These are phyloP conservation scores for Darevskia nairensis DNA, from an alignment of 2,797 vertebrate species.

Conservation along the genomic window DNA sequence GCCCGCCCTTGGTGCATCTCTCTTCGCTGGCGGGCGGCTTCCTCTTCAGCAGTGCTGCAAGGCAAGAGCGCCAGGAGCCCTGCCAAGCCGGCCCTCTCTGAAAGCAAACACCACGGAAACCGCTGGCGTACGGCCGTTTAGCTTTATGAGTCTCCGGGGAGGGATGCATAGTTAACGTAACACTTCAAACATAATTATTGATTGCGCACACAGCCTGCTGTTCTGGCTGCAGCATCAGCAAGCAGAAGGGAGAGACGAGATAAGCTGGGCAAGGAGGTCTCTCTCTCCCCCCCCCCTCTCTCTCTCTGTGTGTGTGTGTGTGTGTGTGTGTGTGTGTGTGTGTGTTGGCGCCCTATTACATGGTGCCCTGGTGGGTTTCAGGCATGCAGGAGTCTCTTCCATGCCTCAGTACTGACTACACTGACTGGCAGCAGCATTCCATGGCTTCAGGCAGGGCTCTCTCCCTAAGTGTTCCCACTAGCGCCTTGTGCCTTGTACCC, in stretches of 20 bases:
- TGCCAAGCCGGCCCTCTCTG: constrained; percentile 17
- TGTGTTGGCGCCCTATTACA: neutral
- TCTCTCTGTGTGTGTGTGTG: neutral
- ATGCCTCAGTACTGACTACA: too few species aligned
- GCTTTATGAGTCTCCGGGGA: constrained; percentile 57
- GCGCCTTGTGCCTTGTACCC: too few species aligned
- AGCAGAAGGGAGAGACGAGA: neutral
- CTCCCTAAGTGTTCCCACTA: too few species aligned
- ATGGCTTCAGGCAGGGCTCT: too few species aligned
- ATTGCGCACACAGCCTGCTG: neutral
- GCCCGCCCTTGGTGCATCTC: neutral
- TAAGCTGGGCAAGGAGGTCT: neutral
- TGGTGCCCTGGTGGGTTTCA: too few species aligned
- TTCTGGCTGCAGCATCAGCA: neutral
- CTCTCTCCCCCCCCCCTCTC: too few species aligned
- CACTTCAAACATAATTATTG: constrained; percentile 49
- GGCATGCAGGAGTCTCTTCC: too few species aligned
- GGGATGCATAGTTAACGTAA: constrained; percentile 29
- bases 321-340: neutral
- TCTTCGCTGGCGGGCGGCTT: neutral
- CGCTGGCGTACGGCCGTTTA: constrained; percentile 7
- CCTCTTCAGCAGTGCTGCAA: neutral
- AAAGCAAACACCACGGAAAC: constrained; percentile 30
- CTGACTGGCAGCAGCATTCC: too few species aligned
- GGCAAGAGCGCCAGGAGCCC: neutral